phyloP scores from a whole-genome alignment of 1,140 invertebrate genomes.

The Drosophila saltans region DNA sequence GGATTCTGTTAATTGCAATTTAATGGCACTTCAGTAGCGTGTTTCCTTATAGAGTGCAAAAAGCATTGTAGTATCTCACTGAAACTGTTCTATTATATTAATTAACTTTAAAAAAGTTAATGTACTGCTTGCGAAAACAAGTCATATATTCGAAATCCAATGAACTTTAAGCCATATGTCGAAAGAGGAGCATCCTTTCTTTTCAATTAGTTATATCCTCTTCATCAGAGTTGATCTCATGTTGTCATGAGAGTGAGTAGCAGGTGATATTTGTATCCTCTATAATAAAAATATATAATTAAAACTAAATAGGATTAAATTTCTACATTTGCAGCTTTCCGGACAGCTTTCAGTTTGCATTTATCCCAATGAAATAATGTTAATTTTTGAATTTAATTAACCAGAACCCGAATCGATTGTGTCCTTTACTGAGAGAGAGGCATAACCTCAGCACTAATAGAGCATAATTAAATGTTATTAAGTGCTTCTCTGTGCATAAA shows the following conservation, averaged over 20 bases:
- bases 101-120: no score
- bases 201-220: no score
- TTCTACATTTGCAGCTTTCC: neutral
- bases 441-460: conserved; percentile 6
- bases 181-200: no score
- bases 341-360: neutral
- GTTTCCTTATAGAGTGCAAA: neutral
- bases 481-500: conserved; percentile 29
- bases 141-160: no score
- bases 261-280: no score
- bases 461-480: conserved; percentile 45
- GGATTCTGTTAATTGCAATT: neutral
- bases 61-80: neutral
- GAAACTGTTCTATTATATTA: no score
- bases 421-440: neutral
- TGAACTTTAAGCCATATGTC: no score
- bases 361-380: neutral
- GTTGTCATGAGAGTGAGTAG: no score
- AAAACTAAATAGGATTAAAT: neutral
- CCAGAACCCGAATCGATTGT: conserved; percentile 15
- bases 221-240: no score
- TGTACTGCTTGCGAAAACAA: no score
- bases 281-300: neutral
- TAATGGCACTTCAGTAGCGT: neutral
- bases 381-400: conserved; percentile 32